These are phyloP conservation scores for Drosophila merina DNA, from an alignment of 2,888 invertebrate species.

Conservation along the genomic window DNA sequence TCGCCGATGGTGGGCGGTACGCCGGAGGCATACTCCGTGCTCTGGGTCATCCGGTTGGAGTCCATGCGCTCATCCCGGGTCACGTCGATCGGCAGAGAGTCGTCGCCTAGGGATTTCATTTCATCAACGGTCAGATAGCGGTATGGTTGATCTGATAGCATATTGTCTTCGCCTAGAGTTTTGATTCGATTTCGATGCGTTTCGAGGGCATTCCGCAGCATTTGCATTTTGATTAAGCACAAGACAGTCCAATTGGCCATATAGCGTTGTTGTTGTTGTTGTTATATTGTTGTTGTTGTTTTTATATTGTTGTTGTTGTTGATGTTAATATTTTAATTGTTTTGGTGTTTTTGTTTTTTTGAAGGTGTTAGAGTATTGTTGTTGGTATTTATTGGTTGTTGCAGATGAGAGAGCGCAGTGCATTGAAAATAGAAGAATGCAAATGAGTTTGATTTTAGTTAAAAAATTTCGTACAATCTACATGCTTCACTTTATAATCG, in stretches of 20 bases:
- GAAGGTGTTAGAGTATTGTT: slow-evolving; percentile 45
- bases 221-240: slow-evolving; percentile 64
- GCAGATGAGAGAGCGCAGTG: slow-evolving; percentile 74
- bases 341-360: slow-evolving; percentile 23
- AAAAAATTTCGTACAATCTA: slow-evolving; percentile 57
- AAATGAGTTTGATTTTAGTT: slow-evolving; percentile 77
- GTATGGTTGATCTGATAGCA: slow-evolving; percentile 95
- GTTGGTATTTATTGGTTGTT: slow-evolving; percentile 48
- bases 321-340: slow-evolving; percentile 40
- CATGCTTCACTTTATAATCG: slow-evolving; percentile 52
- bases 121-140: slow-evolving; percentile 97
- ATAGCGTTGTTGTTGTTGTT: slow-evolving; percentile 62
- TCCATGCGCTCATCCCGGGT: slow-evolving; percentile 95
- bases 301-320: slow-evolving; percentile 30
- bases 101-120: slow-evolving; percentile 97
- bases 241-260: slow-evolving; percentile 75
- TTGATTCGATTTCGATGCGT: slow-evolving; percentile 53
- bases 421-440: slow-evolving; percentile 80
- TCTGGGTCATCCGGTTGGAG: slow-evolving; percentile 86
- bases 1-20: slow-evolving; percentile 85
- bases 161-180: slow-evolving; percentile 92
- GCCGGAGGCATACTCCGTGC: slow-evolving; percentile 82
- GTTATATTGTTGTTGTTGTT: slow-evolving; percentile 40
- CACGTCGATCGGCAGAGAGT: slow-evolving; percentile 96
- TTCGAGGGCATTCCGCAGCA: slow-evolving; percentile 72